Conservation (phyloP, 92 coral and sea anemone species). For the Micromussa lordhowensis region DNA sequence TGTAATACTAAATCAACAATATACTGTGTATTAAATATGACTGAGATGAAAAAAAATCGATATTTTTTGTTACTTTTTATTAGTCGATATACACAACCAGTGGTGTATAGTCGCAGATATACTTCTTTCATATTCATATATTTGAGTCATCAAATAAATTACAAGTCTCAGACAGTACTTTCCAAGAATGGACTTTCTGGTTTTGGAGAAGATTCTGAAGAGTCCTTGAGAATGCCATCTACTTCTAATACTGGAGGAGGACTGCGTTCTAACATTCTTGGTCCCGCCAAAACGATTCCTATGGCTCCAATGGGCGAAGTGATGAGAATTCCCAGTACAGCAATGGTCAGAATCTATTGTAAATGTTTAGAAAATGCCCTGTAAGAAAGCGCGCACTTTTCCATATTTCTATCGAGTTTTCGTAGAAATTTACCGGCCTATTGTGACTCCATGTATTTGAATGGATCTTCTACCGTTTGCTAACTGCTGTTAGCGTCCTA, state of each 20-base stretch:
- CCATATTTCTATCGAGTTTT: background rate
- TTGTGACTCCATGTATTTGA: no score
- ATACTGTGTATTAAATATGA: background rate
- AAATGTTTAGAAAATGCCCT: background rate
- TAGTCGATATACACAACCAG: no score
- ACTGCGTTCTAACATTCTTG: constrained; percentile 73
- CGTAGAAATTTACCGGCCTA: no score
- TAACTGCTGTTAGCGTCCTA: no score
- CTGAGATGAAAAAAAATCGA: no score
- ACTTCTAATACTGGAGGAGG: constrained; percentile 13
- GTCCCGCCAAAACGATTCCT: constrained; percentile 83
- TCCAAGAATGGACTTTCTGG: constrained; percentile 11
- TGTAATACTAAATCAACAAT: background rate
- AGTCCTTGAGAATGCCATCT: background rate
- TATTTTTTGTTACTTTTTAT: no score
- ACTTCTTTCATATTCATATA: no score
- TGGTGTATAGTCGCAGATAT: no score
- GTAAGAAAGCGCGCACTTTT: no score
- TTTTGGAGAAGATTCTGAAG: background rate
- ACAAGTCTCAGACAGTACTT: constrained; percentile 16
- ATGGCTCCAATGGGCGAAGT: constrained; percentile 92
- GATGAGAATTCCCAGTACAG: constrained; percentile 80
- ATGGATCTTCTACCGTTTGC: no score
- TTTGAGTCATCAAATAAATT: background rate
- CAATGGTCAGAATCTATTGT: constrained; percentile 77